These are phyloP conservation scores for Aselliscus stoliczkanus DNA, from an alignment of 2,797 vertebrate genomes.

Conservation along the genomic window DNA sequence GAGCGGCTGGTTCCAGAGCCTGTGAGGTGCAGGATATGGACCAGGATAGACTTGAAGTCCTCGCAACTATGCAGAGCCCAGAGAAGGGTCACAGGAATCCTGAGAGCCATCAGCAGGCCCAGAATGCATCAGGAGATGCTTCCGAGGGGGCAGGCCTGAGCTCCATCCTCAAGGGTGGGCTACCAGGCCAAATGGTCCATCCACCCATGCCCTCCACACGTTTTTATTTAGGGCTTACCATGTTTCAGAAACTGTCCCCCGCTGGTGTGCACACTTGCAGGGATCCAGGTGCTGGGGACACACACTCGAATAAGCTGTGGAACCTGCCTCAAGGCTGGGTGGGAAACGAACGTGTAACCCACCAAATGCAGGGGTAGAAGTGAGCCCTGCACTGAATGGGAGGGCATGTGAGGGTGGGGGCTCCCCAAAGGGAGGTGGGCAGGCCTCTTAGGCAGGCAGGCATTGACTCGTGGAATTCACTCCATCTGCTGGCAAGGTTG, in stretches of 20 bases:
- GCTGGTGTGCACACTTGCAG: neutral
- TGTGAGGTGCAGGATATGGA: fast-evolving
- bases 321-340: neutral
- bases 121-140: neutral
- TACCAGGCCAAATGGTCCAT: neutral
- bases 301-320: neutral
- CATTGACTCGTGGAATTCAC: neutral
- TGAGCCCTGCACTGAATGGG: fast-evolving
- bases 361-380: neutral
- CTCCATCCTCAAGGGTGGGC: neutral
- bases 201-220: fast-evolving
- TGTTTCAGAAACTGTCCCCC: neutral
- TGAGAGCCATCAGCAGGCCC: neutral
- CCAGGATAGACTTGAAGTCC: neutral
- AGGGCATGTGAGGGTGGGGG: neutral
- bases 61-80: neutral
- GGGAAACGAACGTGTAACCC: fast-evolving
- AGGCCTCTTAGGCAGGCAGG: neutral
- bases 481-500: neutral
- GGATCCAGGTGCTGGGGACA: neutral
- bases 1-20: neutral
- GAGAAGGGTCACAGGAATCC: neutral
- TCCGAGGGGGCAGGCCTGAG: neutral
- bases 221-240: neutral
- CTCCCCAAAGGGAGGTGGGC: fast-evolving